Conservation (phyloP, 2,113 vertebrate genomes). For the Anolis sagrei region DNA sequence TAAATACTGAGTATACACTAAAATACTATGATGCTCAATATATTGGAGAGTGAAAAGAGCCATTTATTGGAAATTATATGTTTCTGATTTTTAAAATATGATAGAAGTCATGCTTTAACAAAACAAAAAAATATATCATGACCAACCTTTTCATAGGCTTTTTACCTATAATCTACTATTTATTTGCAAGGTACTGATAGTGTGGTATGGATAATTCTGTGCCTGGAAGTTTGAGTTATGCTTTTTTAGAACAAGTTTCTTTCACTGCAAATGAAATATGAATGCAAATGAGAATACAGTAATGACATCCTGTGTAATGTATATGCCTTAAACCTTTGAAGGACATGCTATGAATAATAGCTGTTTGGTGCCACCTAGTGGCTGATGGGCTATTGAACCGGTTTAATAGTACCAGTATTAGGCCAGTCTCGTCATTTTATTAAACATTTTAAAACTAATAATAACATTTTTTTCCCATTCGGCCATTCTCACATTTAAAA, state of each 20-base stretch:
- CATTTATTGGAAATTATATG: not conserved
- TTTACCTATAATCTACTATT: not conserved
- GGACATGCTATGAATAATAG: slow-evolving; percentile 45
- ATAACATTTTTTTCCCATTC: not conserved
- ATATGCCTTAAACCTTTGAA: slow-evolving; percentile 8
- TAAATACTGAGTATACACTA: not conserved
- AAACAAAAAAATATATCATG: not conserved
- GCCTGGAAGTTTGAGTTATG: not conserved
- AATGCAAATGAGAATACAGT: slow-evolving; percentile 18
- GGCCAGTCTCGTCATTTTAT: slow-evolving; percentile 10
- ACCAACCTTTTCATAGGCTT: not conserved
- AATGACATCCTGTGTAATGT: not conserved
- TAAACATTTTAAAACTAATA: not conserved
- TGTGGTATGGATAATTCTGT: not conserved
- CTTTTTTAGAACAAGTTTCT: not conserved
- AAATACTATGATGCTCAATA: not conserved
- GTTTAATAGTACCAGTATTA: slow-evolving; percentile 21
- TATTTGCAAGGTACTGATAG: slow-evolving; percentile 11
- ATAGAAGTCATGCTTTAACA: not conserved
- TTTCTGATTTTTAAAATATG: not conserved
- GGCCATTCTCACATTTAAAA: too few relatives aligned
- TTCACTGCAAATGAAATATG: slow-evolving; percentile 13
- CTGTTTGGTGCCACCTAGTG: slow-evolving; percentile 78
- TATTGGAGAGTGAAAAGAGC: not conserved
- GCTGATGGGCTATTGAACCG: slow-evolving; percentile 34